phyloP scores from a whole-genome alignment of 1,140 invertebrate genomes.

The Zaprionus vittiger region DNA sequence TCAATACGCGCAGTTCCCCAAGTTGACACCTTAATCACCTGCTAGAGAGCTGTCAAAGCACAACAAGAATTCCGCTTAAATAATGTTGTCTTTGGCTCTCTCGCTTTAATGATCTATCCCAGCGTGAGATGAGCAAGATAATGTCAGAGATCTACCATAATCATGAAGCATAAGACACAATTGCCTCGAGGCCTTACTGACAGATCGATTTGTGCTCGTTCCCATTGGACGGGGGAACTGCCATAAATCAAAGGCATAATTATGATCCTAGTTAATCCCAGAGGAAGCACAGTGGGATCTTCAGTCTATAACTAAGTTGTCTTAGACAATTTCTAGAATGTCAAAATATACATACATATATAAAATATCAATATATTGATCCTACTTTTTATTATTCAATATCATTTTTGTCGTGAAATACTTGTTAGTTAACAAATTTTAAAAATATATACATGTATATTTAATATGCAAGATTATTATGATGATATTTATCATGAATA shows the following conservation, averaged over 20 bases:
- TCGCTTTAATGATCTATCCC: constrained; percentile 23
- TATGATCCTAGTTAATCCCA: not conserved
- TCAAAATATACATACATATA: too few species aligned
- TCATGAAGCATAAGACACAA: not conserved
- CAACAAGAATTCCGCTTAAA: constrained; percentile 47
- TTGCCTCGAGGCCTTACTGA: constrained; percentile 1
- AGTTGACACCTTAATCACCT: constrained; percentile 73
- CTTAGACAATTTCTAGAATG: not conserved
- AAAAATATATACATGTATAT: too few species aligned
- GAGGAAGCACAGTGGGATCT: not conserved
- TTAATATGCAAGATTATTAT: too few species aligned
- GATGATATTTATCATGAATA: too few species aligned
- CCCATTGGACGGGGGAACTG: not conserved
- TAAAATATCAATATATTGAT: too few species aligned
- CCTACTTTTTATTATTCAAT: too few species aligned
- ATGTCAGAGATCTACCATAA: not conserved
- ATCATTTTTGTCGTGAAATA: too few species aligned
- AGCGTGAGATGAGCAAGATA: not conserved
- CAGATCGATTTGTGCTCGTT: not conserved
- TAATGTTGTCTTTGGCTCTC: constrained; percentile 27
- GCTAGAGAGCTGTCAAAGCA: constrained; percentile 57
- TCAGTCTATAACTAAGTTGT: not conserved
- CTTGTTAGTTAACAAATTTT: too few species aligned
- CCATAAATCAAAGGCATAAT: not conserved
- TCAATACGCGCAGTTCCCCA: constrained; percentile 8